Conservation (phyloP, 2,888 invertebrate species). For the Epinotia brunnichana region DNA sequence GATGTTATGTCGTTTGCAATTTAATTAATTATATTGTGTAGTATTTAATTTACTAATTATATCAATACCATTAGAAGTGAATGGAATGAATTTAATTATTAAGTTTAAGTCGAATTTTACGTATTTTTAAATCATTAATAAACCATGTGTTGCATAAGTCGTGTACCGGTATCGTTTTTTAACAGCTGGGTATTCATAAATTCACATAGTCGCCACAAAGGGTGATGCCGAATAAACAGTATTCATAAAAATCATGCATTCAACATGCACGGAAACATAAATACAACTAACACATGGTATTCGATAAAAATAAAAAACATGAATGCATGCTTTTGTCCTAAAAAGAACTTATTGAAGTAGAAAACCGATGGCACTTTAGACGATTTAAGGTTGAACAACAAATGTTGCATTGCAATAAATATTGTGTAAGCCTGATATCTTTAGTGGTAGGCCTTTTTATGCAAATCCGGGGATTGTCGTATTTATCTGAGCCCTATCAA, state of each 20-base stretch:
- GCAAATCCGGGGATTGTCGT: constrained; percentile 27
- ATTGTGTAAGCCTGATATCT: constrained; percentile 42
- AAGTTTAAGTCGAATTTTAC: too few species aligned
- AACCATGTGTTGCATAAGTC: background rate
- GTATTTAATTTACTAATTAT: too few species aligned
- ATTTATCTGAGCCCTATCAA: background rate
- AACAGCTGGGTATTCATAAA: background rate
- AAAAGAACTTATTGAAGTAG: background rate
- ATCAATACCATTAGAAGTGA: too few species aligned
- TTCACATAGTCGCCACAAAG: background rate
- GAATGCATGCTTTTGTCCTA: background rate
- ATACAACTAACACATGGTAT: background rate
- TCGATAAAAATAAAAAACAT: background rate
- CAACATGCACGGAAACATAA: background rate
- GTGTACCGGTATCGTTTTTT: background rate
- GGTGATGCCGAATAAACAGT: background rate
- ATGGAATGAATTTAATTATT: too few species aligned
- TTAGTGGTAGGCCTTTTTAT: constrained; percentile 39
- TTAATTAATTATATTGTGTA: too few species aligned
- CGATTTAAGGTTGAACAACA: background rate
- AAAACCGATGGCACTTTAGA: background rate
- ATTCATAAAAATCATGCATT: too few species aligned
- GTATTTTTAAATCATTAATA: too few species aligned
- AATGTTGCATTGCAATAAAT: constrained; percentile 35
- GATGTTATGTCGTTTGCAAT: too few species aligned